Evolutionary conservation across 2,888 invertebrate species (phyloP), one percentile per base, ranked within the genome.

Genomic region (Fragum sueziense): DNA sequence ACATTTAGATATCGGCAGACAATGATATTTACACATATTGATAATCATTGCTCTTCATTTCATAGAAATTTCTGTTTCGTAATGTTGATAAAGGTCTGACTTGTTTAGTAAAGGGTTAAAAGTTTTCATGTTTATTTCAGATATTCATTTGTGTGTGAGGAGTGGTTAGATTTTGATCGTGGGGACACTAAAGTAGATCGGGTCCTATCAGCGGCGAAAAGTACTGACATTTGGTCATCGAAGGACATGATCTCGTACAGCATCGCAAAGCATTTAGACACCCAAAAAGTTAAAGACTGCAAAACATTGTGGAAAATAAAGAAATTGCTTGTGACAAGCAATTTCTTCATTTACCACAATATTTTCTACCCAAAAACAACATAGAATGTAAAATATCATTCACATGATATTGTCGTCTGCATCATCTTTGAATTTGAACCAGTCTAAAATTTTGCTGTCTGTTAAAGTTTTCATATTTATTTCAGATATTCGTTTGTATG

Each of bases 161-260:
- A 87, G 22, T 94, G 94, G 94, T 87, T 94, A 41, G 92, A 92
- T n/a, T 87, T 91, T 2, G 93, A 93, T 73, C 87, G 91, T 73
- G 93, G 90, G 4, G 93, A 93, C 83, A 92, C 92, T 0, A 86
- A 92, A 88, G 91, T 93, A 37, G 94, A 94, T 76, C 88, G 93
- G 17, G 78, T 93, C 4, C 77, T 93, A 6, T 91, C 92, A 7
- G 92, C 92, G 0, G 91, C 92, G 22, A 88, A 90, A 9, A 83
- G 87, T 29, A 90, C 91, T 22, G 92, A 93, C 57, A 86, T 91
- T 25, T 90, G 89, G 22, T 88, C 91, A 25, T 93, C 93, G 81
- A 87, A 87, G 33, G 92, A 93, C 73, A 86, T 94, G 59, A 92
- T 93, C 79, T 88, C 91, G 7, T 91, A 90, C 71, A 91, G 90